Conservation (phyloP, 2,888 invertebrate species). For the Ophioninae sp. region DNA sequence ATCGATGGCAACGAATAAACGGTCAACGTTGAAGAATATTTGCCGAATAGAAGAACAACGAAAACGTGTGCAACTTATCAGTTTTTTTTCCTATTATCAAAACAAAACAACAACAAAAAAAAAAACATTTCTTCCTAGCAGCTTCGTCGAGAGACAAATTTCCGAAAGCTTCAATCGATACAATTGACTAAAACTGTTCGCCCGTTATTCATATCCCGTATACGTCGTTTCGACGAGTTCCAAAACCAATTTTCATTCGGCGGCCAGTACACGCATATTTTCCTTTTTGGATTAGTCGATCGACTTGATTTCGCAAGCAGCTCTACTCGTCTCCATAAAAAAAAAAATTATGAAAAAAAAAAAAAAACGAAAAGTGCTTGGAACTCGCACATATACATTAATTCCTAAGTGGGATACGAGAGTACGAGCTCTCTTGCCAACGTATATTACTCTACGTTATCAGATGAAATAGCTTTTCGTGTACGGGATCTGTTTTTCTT, state of each 20-base stretch:
- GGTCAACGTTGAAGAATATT: neutral
- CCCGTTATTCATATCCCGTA: neutral
- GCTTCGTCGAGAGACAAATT: neutral
- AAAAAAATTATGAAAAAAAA: neutral
- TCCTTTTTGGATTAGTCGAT: neutral
- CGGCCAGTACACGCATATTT: neutral
- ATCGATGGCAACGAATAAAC: neutral
- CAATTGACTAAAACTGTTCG: neutral
- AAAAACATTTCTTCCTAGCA: neutral
- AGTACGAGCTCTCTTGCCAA: conserved; percentile 52
- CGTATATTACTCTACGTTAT: conserved; percentile 54
- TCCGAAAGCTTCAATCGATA: neutral
- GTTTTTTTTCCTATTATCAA: neutral
- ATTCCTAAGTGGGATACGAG: conserved; percentile 52
- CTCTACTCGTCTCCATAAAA: conserved; percentile 6
- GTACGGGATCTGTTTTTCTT: conserved; percentile 30
- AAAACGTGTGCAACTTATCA: neutral
- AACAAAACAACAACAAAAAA: neutral
- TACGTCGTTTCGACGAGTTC: neutral
- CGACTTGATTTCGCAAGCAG: conserved; percentile 17
- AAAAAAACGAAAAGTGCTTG: conserved; percentile 25
- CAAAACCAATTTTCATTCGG: conserved; percentile 3
- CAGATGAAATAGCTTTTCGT: conserved; percentile 49
- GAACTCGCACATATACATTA: conserved; percentile 45
- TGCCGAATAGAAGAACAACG: neutral